Base-by-base conservation (phyloP, 1,140 invertebrate species). In the Rhyacophila brunnea region DNA sequence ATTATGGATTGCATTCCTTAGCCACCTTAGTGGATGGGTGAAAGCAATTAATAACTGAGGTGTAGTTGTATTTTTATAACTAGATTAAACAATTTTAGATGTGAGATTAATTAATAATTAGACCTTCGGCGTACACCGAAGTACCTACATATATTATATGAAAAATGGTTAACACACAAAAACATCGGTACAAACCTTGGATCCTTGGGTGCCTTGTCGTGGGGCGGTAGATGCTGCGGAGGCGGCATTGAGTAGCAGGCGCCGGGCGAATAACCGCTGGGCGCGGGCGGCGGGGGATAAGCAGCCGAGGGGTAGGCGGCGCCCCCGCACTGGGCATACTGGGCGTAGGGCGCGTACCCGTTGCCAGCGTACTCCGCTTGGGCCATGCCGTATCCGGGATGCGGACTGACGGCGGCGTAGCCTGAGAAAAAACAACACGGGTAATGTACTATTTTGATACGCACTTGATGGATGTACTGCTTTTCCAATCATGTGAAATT, bases 241-340 rank as follows among this genome's bases (percentile, higher is more conserved):
- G 89, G 88, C 60, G 89, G 88, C 89, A 92, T 92, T 49, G 85
- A 87, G 75, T 92, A 92, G 72, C 89, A 92, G 20, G 87, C 85
- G 43, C 81, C 80, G 36, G 83, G 81, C 49, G 83, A 78, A 73
- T 91, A 92, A 18, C 86, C 86, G 36, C 87, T 83, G 35, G 87
- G 87, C 49, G 78, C 82, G 70, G 76, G 83, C 61, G 77, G 82
- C 59, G 77, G 82, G 10, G 83, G 81, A 71, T 84, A 85, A 50
- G 85, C 86, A 14, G 82, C 83, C 65, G 85, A 74, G 53, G 85
- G 74, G 76, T 86, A 84, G 73, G 82, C 72, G 66, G 80, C 74
- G 14, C 70, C 74, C 54, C 83, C 83, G 67, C 83, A 77, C 60
- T 79, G 73, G 23, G 23, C 23, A 73, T 77, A 77, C 72, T 78